Evolutionary conservation across 2,888 invertebrate species (phyloP), one percentile per base, ranked within the genome.

Genomic region (Choristoneura rosaceana): DNA sequence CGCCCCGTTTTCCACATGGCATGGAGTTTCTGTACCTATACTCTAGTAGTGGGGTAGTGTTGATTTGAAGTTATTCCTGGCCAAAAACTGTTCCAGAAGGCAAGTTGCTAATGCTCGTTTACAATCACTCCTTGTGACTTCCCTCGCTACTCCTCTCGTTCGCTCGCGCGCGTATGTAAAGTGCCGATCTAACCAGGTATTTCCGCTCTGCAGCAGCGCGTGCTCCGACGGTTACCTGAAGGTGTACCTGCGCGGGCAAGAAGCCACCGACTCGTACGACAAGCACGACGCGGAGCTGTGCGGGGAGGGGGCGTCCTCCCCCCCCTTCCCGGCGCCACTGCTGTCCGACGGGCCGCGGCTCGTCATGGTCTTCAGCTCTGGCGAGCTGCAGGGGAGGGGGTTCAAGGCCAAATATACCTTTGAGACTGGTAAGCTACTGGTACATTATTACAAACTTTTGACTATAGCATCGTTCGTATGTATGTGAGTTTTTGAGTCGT

Each of bases 281-380:
- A 98, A 98, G 91, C 98, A 98, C 87, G 98, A 99, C 90, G 96
- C 98, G 81, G 98, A 98, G 89, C 95, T 99, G 85, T 99, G 99
- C 88, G 99, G 99, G 14, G 96, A 96, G 80, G 87, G 87, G 45
- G 95, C 33, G 0, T 88, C 83, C 4, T 77, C 79, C 14, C 84
- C 86, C 0, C 95, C 95, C 70, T 96, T 96, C 84, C 98, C 98
- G n/a, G 95, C 96, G 69, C 95, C 96, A 55, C 96, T 98, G 75
- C 96, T 97, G 74, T 98, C 98, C 68, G 98, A 98, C 87, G 98
- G 99, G 1, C 99, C 99, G 4, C 95, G 99, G 66, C 95, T 99
- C 76, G 98, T 99, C 61, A 97, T 99, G 96, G 98, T 99, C 65
- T 99, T 99, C 91, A 98, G 98, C 89, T 98, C 98, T 69, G 98